Conservation (phyloP, 2,797 vertebrate species). For the Onychomys arenicola region DNA sequence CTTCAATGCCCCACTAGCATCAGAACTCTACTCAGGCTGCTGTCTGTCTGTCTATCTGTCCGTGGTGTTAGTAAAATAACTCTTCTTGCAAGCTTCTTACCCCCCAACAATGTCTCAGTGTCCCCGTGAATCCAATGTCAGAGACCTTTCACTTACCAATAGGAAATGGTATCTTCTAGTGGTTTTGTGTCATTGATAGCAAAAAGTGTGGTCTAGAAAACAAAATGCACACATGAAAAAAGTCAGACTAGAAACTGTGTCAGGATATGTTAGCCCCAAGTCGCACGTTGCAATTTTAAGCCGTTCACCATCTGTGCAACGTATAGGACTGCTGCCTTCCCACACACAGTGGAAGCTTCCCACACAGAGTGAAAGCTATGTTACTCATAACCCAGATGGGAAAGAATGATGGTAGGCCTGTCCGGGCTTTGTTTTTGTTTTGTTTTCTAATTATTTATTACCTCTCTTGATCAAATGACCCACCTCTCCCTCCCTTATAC, state of each 20-base stretch:
- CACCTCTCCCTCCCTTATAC: neutral
- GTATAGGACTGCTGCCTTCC: neutral
- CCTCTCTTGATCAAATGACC: neutral
- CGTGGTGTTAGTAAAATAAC: neutral
- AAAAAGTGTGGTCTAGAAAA: neutral
- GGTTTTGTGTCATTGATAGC: neutral
- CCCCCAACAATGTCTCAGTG: neutral
- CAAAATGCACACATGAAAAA: neutral
- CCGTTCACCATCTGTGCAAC: neutral
- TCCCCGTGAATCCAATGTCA: accelerated
- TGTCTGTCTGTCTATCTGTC: neutral
- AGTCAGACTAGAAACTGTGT: neutral
- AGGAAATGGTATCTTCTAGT: neutral
- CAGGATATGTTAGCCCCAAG: neutral
- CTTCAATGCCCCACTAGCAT: too few species aligned
- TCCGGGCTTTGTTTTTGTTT: neutral
- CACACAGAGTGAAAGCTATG: neutral
- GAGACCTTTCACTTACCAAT: neutral
- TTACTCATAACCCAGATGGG: neutral
- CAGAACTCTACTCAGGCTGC: neutral
- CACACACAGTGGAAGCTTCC: neutral
- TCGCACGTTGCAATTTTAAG: neutral
- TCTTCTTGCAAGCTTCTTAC: neutral
- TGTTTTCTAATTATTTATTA: neutral
- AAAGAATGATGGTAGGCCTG: neutral